Percentiles rank a stretch among this genome's conserved stretches.
Conservation (phyloP, 2,113 vertebrate species). For the Callipepla squamata region DNA sequence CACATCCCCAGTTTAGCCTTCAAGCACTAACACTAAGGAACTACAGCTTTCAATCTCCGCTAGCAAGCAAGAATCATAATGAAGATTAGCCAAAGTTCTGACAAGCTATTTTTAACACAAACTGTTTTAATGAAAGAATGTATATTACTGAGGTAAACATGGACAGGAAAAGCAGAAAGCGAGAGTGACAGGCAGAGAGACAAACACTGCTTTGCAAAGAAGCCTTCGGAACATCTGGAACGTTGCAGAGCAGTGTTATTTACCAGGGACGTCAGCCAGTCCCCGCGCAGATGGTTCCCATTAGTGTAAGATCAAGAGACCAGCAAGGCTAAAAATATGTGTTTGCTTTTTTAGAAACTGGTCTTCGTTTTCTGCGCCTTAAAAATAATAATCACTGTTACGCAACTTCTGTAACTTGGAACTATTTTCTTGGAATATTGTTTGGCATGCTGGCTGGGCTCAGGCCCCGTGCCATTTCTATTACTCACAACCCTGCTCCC, state of each 20-base stretch:
- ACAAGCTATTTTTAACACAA: slow-evolving; percentile 6
- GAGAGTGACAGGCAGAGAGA: slow-evolving; percentile 18
- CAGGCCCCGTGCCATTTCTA: background rate
- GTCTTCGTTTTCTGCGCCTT: slow-evolving; percentile 29
- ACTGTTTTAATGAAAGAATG: background rate
- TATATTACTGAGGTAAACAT: slow-evolving; percentile 33
- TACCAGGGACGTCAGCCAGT: slow-evolving; percentile 54
- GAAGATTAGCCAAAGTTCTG: background rate
- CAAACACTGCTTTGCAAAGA: background rate
- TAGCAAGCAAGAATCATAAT: background rate
- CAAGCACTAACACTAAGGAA: background rate
- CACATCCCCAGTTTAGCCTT: background rate
- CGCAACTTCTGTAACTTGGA: slow-evolving; percentile 38
- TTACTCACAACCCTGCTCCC: slow-evolving; percentile 25
- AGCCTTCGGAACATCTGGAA: slow-evolving; percentile 67
- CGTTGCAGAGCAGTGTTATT: slow-evolving; percentile 51
- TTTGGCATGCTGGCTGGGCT: slow-evolving; percentile 15
- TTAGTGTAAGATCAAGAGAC: slow-evolving; percentile 67
- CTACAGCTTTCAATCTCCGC: background rate
- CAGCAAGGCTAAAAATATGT: slow-evolving; percentile 74
- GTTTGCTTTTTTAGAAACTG: slow-evolving; percentile 71
- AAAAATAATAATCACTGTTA: slow-evolving; percentile 62
- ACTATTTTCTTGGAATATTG: slow-evolving; percentile 67
- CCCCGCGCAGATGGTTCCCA: slow-evolving; percentile 57
- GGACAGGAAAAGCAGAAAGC: slow-evolving; percentile 43